These are phyloP conservation scores for Orius laevigatus DNA, from an alignment of 1,140 invertebrate genomes.

Conservation along the genomic window DNA sequence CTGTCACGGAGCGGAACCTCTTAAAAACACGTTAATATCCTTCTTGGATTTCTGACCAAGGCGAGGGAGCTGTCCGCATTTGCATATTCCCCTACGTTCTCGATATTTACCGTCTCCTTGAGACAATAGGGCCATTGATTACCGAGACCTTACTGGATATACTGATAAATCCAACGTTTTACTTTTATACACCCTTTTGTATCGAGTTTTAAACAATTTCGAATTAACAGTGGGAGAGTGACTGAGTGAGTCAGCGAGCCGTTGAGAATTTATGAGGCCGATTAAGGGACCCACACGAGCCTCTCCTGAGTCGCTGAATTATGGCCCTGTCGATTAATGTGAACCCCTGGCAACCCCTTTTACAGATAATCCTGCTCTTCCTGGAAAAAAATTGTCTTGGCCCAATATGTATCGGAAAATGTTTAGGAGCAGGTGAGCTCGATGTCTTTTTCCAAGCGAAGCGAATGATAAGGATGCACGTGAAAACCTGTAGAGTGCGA, in stretches of 20 bases:
- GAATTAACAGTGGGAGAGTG: slow-evolving; percentile 9
- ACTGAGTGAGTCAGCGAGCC: slow-evolving; percentile 10
- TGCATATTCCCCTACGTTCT: slow-evolving; percentile 2
- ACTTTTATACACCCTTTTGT: slow-evolving; percentile 3
- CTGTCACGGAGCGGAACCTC: too few relatives aligned
- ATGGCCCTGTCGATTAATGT: slow-evolving; percentile 12
- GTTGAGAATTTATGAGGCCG: slow-evolving; percentile 12
- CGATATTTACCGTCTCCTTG: slow-evolving; percentile 3
- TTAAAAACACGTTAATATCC: too few relatives aligned
- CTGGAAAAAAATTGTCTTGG: slow-evolving; percentile 1
- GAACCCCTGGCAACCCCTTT: slow-evolving; percentile 6
- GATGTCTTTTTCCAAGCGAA: background rate
- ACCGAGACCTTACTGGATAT: slow-evolving; percentile 7
- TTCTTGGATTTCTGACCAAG: too few relatives aligned
- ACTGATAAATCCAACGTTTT: slow-evolving; percentile 8
- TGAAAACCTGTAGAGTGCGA: too few relatives aligned
- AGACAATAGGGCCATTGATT: slow-evolving; percentile 10
- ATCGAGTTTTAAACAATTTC: slow-evolving; percentile 2
- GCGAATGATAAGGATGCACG: too few relatives aligned
- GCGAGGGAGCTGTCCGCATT: slow-evolving; percentile 1
- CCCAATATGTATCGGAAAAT: slow-evolving; percentile 3
- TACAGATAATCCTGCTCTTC: slow-evolving; percentile 4
- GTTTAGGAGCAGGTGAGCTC: slow-evolving; percentile 4
- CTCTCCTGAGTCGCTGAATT: slow-evolving; percentile 7
- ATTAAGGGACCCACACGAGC: slow-evolving; percentile 10